phyloP scores from a whole-genome alignment of 2,113 vertebrate genomes.

The zebrafish (Danio rerio) region GRCz12tu NC_133194.1:35297501-35298000 shows the following conservation, averaged over 20 bases:
- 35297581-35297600: constrained; percentile 58
- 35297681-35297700: neutral
- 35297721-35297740: neutral
- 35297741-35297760: neutral
- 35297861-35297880: no score
- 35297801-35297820: constrained; percentile 80
- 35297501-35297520: constrained; percentile 64
- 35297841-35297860: no score
- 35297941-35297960: no score
- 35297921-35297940: no score
- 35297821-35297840: constrained; percentile 69
- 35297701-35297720: neutral
- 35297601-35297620: constrained; percentile 54
- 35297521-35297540: constrained; percentile 60
- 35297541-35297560: constrained; percentile 57
- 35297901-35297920: no score
- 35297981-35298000: no score
- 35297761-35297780: constrained; percentile 78
- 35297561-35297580: constrained; percentile 41
- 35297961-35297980: no score
- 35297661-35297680: neutral
- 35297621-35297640: neutral
- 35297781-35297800: constrained; percentile 81
- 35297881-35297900: no score
- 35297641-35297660: neutral